phyloP scores from a whole-genome alignment of 2,888 invertebrate species.

The Rhabditoides inermis region DNA sequence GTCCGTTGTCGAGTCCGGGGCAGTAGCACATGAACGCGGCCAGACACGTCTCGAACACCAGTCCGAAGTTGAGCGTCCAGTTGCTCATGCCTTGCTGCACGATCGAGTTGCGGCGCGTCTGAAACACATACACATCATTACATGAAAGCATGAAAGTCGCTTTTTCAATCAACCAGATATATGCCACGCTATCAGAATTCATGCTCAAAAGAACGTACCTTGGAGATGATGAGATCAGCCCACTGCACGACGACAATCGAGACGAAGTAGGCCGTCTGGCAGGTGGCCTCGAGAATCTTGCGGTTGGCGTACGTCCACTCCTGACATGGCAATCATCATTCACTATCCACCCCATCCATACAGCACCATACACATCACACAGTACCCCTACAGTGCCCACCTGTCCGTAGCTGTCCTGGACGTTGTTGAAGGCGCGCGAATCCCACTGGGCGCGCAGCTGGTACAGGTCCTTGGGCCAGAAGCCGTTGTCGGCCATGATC shows the following conservation, averaged over 20 bases:
- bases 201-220: no score
- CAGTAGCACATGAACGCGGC: slow-evolving; percentile 91
- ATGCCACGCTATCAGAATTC: no score
- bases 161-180: no score
- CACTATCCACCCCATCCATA: no score
- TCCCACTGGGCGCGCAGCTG: slow-evolving; percentile 97
- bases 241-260: slow-evolving; percentile 57
- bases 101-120: slow-evolving; percentile 54
- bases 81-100: slow-evolving; percentile 60
- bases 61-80: slow-evolving; percentile 89
- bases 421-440: slow-evolving; percentile 92
- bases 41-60: slow-evolving; percentile 83
- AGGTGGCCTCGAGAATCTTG: slow-evolving; percentile 54
- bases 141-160: no score
- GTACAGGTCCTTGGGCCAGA: slow-evolving; percentile 77
- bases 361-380: no score
- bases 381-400: no score
- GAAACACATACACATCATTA: no score
- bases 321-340: neutral
- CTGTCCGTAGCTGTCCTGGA: slow-evolving; percentile 94
- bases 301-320: slow-evolving; percentile 32
- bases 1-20: slow-evolving; percentile 91
- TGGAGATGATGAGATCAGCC: slow-evolving; percentile 58
- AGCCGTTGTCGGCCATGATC: slow-evolving; percentile 99
- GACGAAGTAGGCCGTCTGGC: slow-evolving; percentile 56